Evolutionary conservation across 2,797 vertebrate species (phyloP), one percentile per base, ranked within the genome.

Genomic region (Siniperca obscura): DNA sequence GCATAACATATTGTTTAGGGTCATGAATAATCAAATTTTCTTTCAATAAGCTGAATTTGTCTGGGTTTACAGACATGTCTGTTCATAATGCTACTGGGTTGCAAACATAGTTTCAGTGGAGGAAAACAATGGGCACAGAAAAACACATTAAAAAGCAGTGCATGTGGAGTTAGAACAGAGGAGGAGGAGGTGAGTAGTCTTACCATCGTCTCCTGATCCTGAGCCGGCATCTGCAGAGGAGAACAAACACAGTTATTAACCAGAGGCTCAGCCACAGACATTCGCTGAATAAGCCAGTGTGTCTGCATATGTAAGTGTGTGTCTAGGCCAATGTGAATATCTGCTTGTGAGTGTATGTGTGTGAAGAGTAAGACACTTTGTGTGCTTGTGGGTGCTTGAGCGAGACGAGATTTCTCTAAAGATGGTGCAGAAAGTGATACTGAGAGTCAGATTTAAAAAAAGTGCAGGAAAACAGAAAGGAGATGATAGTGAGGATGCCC

Each of bases 201-300:
- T 98, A 99, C 98, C 98, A 95, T 97, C 97, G 17, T 98, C 97
- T 92, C 98, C 98, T 89, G 98, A 99, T 95, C 98, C 98, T 68
- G 98, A 99, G 86, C 97, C 97, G 9, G 97, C 96, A 96, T 99
- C 98, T 99, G 96, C 81, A 90, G 93, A 91, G 89, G 86, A 91
- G 94, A 93, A 81, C 70, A 95, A 89, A 93, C 80, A 80, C 71
- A 86, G 70, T 86, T 86, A 89, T 91, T 93, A 92, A 91, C 61
- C 84, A 87, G 64, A 77, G 84, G 75, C 81, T 86, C 80, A 61
- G 67, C 68, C 70, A 70, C 80, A 83, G 78, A 87, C 78, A 78
- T 81, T 70, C 77, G 80, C 84, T 80, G 85, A 88, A 83, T 77
- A 67, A 84, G 87, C 36, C 42, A 74, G 83, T 70, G 55, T 52